Conservation (phyloP, 2,888 invertebrate species). For the Lagria hirta region DNA sequence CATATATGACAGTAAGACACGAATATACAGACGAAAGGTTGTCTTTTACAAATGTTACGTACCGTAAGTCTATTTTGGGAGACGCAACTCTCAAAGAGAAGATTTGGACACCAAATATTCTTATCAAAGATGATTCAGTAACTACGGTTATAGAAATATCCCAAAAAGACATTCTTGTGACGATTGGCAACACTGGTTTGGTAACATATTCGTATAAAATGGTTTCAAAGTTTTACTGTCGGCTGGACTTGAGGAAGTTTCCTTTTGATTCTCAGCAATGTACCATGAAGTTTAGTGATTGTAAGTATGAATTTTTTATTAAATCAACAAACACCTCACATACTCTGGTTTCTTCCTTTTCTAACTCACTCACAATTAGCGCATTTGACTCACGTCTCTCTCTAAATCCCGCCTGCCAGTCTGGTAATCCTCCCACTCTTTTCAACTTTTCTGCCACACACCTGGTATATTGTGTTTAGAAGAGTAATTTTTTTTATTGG, state of each 20-base stretch:
- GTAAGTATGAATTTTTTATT: constrained; percentile 60
- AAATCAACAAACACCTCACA: no score
- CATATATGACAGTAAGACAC: constrained; percentile 77
- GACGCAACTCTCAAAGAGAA: constrained; percentile 69
- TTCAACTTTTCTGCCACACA: no score
- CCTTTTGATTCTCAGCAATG: constrained; percentile 85
- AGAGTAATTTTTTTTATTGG: no score
- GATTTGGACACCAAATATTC: constrained; percentile 84
- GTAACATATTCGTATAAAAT: constrained; percentile 77
- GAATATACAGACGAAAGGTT: constrained; percentile 76
- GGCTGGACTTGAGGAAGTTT: constrained; percentile 84
- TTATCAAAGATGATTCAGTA: constrained; percentile 73
- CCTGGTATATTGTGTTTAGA: no score
- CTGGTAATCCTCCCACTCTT: no score
- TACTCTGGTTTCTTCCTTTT: no score
- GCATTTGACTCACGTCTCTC: no score
- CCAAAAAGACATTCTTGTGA: constrained; percentile 75
- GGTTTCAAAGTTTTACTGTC: constrained; percentile 80
- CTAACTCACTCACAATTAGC: no score
- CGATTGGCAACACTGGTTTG: constrained; percentile 79
- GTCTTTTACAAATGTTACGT: no score
- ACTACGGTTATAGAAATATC: constrained; percentile 78
- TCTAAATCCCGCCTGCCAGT: no score
- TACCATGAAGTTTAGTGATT: constrained; percentile 77
- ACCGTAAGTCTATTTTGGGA: no score